Percentiles rank a stretch among this genome's conserved stretches.
These are phyloP conservation scores for Nerophis lumbriciformis DNA, from an alignment of 2,113 vertebrate genomes.

Conservation along the genomic window DNA sequence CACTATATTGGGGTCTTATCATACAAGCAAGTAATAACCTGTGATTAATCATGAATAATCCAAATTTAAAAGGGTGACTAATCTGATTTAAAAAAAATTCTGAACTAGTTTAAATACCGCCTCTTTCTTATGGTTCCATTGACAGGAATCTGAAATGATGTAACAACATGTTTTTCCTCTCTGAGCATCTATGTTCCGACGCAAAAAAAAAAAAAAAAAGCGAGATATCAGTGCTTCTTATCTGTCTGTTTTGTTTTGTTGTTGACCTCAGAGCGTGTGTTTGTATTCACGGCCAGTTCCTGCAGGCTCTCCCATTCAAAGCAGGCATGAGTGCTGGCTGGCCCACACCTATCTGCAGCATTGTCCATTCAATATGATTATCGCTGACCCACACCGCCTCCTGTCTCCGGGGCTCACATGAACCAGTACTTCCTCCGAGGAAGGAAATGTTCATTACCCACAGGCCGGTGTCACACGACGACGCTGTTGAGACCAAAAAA, in stretches of 20 bases:
- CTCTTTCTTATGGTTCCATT: background rate
- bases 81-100: too few relatives aligned
- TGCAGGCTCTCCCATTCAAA: slow-evolving; percentile 50
- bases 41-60: too few relatives aligned
- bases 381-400: slow-evolving; percentile 69
- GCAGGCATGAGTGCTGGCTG: slow-evolving; percentile 49
- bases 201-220: slow-evolving; percentile 32
- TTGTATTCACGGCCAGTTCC: slow-evolving; percentile 55
- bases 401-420: slow-evolving; percentile 69
- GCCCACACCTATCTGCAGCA: slow-evolving; percentile 64
- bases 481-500: slow-evolving; percentile 45
- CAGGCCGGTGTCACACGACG: slow-evolving; percentile 49
- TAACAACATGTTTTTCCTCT: slow-evolving; percentile 14
- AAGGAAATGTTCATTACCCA: slow-evolving; percentile 69
- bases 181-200: slow-evolving; percentile 24
- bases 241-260: slow-evolving; percentile 58
- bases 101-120: too few relatives aligned
- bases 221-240: slow-evolving; percentile 50
- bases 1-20: too few relatives aligned
- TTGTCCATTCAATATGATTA: slow-evolving; percentile 71
- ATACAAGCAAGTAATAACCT: too few relatives aligned
- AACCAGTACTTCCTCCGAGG: slow-evolving; percentile 68
- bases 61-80: too few relatives aligned
- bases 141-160: slow-evolving; percentile 5
- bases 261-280: slow-evolving; percentile 56